Conservation (phyloP, 2,113 vertebrate species). For the Pteronura brasiliensis region DNA sequence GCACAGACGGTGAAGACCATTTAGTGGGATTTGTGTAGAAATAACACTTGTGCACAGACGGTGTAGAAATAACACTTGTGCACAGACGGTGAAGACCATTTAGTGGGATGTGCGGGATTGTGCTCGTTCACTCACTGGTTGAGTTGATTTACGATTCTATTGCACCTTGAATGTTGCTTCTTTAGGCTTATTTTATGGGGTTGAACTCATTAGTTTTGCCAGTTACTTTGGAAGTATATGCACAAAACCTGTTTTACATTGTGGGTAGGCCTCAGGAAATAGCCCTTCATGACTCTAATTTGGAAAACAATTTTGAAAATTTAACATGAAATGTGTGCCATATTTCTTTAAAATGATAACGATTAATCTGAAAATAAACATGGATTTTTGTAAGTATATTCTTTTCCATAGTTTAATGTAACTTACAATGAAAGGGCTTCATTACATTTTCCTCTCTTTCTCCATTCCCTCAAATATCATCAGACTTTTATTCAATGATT, state of each 20-base stretch:
- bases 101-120: background rate
- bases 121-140: background rate
- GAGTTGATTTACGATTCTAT: background rate
- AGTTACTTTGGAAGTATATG: background rate
- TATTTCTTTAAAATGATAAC: constrained; percentile 36
- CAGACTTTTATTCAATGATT: background rate
- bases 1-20: background rate
- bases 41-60: background rate
- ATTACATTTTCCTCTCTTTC: background rate
- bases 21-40: background rate
- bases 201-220: constrained; percentile 48
- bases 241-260: constrained; percentile 63
- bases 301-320: constrained; percentile 54
- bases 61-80: background rate
- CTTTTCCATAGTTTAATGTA: constrained; percentile 11
- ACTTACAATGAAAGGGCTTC: background rate
- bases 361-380: constrained; percentile 28
- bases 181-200: constrained; percentile 22
- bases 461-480: background rate
- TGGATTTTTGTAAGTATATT: background rate
- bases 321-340: background rate
- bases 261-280: constrained; percentile 40
- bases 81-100: background rate
- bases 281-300: constrained; percentile 10
- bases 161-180: constrained; percentile 17